These are phyloP conservation scores for Oreotrochilus melanogaster DNA, from an alignment of 2,113 vertebrate genomes.

Conservation along the genomic window DNA sequence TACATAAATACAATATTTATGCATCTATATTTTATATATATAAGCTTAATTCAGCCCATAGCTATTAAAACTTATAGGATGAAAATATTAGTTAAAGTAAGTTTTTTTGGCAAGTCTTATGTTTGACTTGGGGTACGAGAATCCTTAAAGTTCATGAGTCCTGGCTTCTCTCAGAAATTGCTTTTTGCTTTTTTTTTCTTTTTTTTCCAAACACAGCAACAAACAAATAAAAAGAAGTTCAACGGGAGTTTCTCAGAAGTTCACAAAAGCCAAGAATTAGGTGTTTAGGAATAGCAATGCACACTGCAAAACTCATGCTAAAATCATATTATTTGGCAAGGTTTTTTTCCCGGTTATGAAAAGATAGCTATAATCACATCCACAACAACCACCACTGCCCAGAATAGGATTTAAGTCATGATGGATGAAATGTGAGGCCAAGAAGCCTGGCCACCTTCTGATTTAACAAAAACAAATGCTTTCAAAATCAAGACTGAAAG, in stretches of 20 bases:
- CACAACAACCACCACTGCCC: conserved; percentile 13
- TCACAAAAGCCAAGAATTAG: neutral
- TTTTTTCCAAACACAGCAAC: neutral
- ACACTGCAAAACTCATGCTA: neutral
- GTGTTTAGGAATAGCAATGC: neutral
- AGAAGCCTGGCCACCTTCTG: neutral
- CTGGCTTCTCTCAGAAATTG: neutral
- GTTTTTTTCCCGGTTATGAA: neutral
- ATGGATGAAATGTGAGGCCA: neutral
- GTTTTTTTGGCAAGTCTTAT: neutral
- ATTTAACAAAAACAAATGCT: conserved; percentile 7
- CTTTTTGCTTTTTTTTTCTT: neutral
- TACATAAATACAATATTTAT: neutral
- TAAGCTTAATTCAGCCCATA: neutral
- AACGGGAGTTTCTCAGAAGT: neutral
- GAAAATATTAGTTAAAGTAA: neutral
- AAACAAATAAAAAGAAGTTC: neutral
- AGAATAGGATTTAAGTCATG: conserved; percentile 21
- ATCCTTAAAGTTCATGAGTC: neutral
- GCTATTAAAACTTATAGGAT: neutral
- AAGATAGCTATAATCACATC: conserved; percentile 36
- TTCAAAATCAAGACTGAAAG: conserved; percentile 4
- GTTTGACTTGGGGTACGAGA: neutral
- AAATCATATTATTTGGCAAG: conserved; percentile 25
- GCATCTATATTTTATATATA: neutral